These are phyloP conservation scores for Hermetia illucens DNA, from an alignment of 1,140 invertebrate genomes.

Conservation along the genomic window DNA sequence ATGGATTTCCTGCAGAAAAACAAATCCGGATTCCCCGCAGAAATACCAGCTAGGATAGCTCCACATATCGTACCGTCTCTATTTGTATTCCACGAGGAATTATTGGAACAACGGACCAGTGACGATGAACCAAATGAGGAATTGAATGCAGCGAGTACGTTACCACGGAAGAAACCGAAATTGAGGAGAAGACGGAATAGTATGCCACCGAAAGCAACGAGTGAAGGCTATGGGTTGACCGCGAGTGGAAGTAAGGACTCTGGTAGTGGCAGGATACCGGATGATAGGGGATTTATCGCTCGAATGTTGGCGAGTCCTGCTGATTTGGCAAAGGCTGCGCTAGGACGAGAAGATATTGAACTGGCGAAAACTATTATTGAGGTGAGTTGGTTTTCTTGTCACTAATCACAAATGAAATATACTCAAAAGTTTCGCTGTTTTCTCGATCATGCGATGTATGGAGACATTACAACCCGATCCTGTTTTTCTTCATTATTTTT, in stretches of 20 bases:
- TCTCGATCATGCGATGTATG: background rate
- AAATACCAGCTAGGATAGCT: background rate
- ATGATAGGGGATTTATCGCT: constrained; percentile 20
- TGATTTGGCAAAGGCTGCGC: constrained; percentile 22
- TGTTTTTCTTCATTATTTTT: background rate
- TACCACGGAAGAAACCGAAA: constrained; percentile 15
- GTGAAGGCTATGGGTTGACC: constrained; percentile 11
- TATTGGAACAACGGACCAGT: constrained; percentile 18
- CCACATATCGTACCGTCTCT: constrained; percentile 17
- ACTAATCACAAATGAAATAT: background rate
- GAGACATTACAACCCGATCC: background rate
- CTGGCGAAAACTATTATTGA: constrained; percentile 27
- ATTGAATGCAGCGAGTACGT: constrained; percentile 14
- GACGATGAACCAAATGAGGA: constrained; percentile 25
- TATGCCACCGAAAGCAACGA: constrained; percentile 9
- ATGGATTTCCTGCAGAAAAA: constrained; percentile 21
- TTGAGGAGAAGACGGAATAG: constrained; percentile 10
- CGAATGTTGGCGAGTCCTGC: constrained; percentile 23
- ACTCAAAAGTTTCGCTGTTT: background rate
- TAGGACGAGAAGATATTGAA: constrained; percentile 21
- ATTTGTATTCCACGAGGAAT: constrained; percentile 12
- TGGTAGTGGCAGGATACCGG: background rate
- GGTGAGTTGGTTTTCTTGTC: constrained; percentile 9
- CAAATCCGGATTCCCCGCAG: constrained; percentile 12
- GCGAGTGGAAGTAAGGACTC: background rate